Evolutionary conservation across 2,113 vertebrate species (phyloP).

Genomic region (Cebus imitator): DNA sequence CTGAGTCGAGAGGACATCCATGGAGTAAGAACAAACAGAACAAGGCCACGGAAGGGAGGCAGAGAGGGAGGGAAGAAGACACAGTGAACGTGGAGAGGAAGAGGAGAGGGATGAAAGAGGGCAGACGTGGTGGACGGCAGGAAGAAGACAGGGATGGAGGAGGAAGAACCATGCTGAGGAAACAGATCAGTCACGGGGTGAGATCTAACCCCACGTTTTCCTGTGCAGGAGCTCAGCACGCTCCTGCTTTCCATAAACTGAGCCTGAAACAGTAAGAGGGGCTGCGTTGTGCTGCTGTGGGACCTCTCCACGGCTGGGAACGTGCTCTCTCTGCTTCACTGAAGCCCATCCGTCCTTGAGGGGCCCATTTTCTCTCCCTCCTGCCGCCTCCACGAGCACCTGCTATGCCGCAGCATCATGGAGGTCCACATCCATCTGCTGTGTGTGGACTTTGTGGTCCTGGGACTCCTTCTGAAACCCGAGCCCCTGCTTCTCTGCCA

Average conservation of each 20-base stretch:
- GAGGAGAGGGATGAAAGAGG: neutral
- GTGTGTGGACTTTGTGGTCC: neutral
- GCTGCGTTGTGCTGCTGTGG: too few species aligned
- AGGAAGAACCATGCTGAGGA: neutral
- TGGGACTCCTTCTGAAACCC: neutral
- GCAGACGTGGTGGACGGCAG: neutral
- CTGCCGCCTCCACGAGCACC: neutral
- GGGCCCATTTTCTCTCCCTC: neutral
- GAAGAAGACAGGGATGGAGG: neutral
- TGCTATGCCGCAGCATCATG: neutral
- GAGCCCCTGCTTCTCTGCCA: neutral
- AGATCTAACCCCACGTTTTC: neutral
- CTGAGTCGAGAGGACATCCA: too few species aligned
- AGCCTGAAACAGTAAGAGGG: neutral
- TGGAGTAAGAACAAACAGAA: neutral
- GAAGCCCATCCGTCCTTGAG: too few species aligned
- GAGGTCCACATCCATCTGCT: neutral
- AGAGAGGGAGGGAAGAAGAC: neutral
- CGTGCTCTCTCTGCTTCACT: neutral
- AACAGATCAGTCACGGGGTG: neutral
- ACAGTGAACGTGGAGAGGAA: neutral
- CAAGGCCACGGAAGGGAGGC: neutral
- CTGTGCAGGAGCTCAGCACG: neutral
- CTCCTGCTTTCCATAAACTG: neutral
- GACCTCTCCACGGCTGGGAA: neutral